A percentile compares a stretch with the other conserved stretches of the same genome.
Conservation (phyloP, 2,797 vertebrate species). For the Erithacus rubecula region DNA sequence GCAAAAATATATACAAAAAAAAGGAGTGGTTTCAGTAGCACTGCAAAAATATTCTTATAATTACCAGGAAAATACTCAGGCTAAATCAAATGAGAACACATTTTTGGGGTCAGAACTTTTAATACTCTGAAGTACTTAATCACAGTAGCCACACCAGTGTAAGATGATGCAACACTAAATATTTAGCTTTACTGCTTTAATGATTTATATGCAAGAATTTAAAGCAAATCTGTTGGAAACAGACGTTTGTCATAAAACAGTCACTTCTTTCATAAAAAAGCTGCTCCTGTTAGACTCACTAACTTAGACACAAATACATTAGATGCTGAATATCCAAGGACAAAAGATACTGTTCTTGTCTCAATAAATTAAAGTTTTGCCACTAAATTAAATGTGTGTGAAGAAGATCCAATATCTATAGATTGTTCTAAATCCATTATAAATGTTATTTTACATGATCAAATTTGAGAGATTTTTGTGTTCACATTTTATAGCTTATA, state of each 20-base stretch:
- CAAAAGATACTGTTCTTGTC: background rate
- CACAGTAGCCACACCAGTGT: constrained; percentile 48
- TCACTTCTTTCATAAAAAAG: background rate
- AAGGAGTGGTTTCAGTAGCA: background rate
- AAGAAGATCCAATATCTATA: background rate
- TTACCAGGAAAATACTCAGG: constrained; percentile 5
- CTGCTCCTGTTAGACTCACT: background rate
- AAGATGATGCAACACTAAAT: constrained; percentile 4
- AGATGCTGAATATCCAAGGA: background rate
- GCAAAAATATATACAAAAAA: background rate
- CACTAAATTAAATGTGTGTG: background rate
- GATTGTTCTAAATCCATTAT: background rate
- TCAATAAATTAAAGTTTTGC: background rate
- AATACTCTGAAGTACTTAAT: constrained; percentile 57
- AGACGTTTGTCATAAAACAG: background rate
- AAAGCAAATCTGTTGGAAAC: background rate
- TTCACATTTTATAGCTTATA: background rate
- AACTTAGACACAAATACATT: background rate
- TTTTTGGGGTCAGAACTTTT: constrained; percentile 23
- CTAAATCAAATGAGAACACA: constrained; percentile 6
- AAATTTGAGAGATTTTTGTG: background rate
- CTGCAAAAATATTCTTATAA: constrained; percentile 43
- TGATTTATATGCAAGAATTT: background rate
- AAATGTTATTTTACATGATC: background rate
- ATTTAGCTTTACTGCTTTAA: constrained; percentile 9